These are phyloP conservation scores for Adoxophyes honmai DNA, from an alignment of 1,140 invertebrate genomes.

Conservation along the genomic window DNA sequence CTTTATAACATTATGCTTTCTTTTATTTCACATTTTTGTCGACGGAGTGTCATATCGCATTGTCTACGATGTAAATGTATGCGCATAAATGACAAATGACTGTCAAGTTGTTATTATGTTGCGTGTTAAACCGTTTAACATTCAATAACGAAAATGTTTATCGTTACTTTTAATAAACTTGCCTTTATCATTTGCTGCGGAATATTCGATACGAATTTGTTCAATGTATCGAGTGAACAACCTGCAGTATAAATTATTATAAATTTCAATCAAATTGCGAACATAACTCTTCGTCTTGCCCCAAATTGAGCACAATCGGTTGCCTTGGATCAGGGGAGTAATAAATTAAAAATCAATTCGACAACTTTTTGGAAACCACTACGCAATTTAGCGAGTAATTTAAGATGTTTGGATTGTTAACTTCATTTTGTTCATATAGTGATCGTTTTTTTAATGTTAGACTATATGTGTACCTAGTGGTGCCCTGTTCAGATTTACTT, in stretches of 20 bases:
- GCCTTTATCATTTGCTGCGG: no score
- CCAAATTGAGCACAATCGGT: neutral
- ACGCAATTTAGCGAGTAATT: no score
- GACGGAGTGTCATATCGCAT: slow-evolving; percentile 29
- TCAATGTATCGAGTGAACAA: no score
- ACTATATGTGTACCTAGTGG: no score
- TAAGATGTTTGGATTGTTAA: no score
- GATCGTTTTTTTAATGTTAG: no score
- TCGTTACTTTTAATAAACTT: no score
- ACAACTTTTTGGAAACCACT: neutral
- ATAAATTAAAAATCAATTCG: neutral
- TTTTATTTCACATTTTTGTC: slow-evolving; percentile 56
- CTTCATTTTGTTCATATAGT: no score
- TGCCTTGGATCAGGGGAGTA: neutral
- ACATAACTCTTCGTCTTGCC: slow-evolving; percentile 3
- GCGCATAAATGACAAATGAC: neutral
- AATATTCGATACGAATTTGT: no score
- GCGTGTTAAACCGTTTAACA: neutral
- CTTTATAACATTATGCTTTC: slow-evolving; percentile 45
- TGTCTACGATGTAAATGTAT: slow-evolving; percentile 23
- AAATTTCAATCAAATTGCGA: slow-evolving; percentile 8
- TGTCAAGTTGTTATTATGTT: neutral
- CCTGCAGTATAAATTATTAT: neutral
- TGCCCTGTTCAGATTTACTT: no score
- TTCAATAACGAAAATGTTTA: neutral